These are phyloP conservation scores for Triplophysa yarkandensis DNA, from an alignment of 2,797 vertebrate species.

Conservation along the genomic window DNA sequence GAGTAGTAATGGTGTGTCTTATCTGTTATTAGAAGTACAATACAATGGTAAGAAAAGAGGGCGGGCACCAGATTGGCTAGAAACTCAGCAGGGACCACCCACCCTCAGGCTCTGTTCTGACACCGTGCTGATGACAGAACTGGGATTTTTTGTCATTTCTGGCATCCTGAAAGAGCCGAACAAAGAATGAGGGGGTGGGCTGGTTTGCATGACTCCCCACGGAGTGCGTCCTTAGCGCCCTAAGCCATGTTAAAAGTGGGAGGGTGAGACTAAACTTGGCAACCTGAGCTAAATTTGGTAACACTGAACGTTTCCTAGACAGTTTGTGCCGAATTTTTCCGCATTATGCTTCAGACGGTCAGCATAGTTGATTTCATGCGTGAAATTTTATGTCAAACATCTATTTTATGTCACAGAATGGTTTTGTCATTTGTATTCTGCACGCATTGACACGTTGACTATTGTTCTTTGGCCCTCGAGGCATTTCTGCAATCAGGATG, in stretches of 20 bases:
- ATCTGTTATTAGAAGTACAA: slow-evolving; percentile 57
- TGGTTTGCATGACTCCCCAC: slow-evolving; percentile 64
- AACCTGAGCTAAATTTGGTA: slow-evolving; percentile 67
- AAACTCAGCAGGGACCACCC: slow-evolving; percentile 75
- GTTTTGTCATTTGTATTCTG: slow-evolving; percentile 43
- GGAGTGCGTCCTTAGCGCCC: slow-evolving; percentile 68
- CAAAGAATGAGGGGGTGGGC: slow-evolving; percentile 74
- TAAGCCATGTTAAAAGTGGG: slow-evolving; percentile 64
- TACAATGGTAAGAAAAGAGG: slow-evolving; percentile 54
- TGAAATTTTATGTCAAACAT: slow-evolving; percentile 6
- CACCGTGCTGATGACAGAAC: slow-evolving; percentile 66
- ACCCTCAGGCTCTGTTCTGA: slow-evolving; percentile 70
- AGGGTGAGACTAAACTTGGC: slow-evolving; percentile 77
- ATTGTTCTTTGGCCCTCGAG: slow-evolving; percentile 52
- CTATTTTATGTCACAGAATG: background rate
- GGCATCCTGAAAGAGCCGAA: slow-evolving; percentile 69
- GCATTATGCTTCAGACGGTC: slow-evolving; percentile 32
- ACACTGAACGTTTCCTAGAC: slow-evolving; percentile 65
- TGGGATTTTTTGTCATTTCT: slow-evolving; percentile 65
- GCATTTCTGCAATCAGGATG: slow-evolving; percentile 47
- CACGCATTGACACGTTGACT: slow-evolving; percentile 37
- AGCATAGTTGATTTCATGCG: slow-evolving; percentile 2
- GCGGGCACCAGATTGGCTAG: slow-evolving; percentile 69
- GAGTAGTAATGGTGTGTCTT: slow-evolving; percentile 34
- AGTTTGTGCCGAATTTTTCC: slow-evolving; percentile 38